Evolutionary conservation across 2,113 vertebrate species (phyloP).

Genomic region (Xiphorhynchus elegans): DNA sequence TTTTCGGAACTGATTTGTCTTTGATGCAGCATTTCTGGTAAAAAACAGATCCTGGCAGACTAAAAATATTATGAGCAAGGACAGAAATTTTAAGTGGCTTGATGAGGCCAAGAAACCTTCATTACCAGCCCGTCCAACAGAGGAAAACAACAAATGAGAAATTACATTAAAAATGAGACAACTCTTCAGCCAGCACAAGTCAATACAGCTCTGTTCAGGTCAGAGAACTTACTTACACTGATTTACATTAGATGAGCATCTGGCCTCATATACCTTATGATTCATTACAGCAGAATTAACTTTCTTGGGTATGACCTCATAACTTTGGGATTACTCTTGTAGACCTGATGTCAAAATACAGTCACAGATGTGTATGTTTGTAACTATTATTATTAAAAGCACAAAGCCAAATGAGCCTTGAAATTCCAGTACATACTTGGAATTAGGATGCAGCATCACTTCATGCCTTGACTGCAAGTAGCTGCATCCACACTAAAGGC

Average conservation of each 20-base stretch:
- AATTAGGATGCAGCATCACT: not conserved
- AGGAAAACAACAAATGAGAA: constrained; percentile 9
- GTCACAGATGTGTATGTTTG: not conserved
- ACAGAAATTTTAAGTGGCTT: not conserved
- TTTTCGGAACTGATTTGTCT: not conserved
- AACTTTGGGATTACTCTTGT: not conserved
- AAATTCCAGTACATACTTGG: not conserved
- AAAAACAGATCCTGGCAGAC: not conserved
- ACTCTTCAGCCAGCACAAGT: not conserved
- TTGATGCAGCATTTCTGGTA: not conserved
- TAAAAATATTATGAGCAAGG: not conserved
- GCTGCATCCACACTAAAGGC: not conserved
- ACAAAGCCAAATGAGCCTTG: not conserved
- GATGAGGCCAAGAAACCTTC: not conserved
- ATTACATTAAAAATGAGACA: not conserved
- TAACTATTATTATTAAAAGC: not conserved
- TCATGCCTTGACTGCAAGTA: not conserved
- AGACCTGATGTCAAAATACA: not conserved
- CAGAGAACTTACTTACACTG: not conserved
- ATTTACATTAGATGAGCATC: not conserved
- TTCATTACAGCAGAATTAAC: not conserved
- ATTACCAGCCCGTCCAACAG: not conserved
- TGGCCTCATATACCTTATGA: not conserved
- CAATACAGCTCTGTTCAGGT: not conserved
- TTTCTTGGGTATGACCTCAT: not conserved